These are phyloP conservation scores for Stegophylla sp. DNA, from an alignment of 2,888 invertebrate species.

Conservation along the genomic window DNA sequence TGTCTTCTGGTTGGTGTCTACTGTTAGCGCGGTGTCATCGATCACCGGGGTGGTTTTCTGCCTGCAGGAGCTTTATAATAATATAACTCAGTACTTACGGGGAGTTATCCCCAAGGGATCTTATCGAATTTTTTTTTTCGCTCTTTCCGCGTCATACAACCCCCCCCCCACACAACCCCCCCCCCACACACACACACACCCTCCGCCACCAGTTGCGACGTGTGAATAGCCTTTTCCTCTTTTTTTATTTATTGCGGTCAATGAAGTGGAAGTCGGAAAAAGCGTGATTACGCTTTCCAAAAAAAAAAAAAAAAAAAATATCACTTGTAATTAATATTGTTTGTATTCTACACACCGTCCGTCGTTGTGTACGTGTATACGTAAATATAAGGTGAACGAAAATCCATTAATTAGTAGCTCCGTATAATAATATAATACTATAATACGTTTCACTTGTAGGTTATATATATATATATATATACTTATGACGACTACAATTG, in stretches of 20 bases:
- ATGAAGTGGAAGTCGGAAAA: background rate
- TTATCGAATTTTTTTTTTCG: constrained; percentile 19
- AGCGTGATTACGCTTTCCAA: background rate
- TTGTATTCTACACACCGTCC: background rate
- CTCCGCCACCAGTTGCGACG: background rate
- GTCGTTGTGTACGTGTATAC: background rate
- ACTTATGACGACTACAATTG: too few species aligned
- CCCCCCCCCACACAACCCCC: too few species aligned
- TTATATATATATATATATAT: too few species aligned
- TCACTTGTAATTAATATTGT: constrained; percentile 36
- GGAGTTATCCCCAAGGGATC: constrained; percentile 32
- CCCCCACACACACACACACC: too few species aligned
- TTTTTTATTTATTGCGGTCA: constrained; percentile 1
- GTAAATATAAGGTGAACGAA: background rate
- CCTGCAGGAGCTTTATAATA: constrained; percentile 1
- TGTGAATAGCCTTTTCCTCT: background rate
- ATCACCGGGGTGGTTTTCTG: constrained; percentile 19
- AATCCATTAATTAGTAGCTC: background rate
- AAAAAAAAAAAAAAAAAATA: too few species aligned
- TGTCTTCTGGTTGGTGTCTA: constrained; percentile 16
- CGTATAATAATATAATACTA: background rate
- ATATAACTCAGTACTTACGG: background rate
- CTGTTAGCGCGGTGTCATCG: constrained; percentile 20
- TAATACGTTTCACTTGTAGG: too few species aligned
- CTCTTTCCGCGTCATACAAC: too few species aligned